These are phyloP conservation scores for Rhabditoides inermis DNA, from an alignment of 2,888 invertebrate species.

Conservation along the genomic window DNA sequence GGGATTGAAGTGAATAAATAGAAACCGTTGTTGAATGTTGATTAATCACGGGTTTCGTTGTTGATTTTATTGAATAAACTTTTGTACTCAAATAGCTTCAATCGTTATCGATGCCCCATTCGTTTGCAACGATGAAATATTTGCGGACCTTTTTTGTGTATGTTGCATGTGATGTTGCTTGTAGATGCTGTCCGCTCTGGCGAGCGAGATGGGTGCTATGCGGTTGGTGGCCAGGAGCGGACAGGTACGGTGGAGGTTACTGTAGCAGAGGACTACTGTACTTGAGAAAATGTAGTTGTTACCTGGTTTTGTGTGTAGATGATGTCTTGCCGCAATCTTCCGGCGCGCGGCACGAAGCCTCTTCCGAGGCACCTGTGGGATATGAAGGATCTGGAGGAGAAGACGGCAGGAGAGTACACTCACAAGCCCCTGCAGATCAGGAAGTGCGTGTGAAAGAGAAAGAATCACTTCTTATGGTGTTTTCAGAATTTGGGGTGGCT, in stretches of 20 bases:
- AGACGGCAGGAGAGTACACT: conserved; percentile 42
- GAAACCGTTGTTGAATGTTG: no score
- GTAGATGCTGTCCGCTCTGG: conserved; percentile 14
- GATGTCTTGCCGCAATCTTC: conserved; percentile 13
- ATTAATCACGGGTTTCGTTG: no score
- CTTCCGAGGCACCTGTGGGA: conserved; percentile 44
- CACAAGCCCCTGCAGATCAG: conserved; percentile 41
- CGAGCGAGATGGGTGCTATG: conserved; percentile 13
- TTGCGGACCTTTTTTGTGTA: no score
- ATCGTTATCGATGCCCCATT: no score
- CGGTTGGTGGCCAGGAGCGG: conserved; percentile 10
- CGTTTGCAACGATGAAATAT: no score
- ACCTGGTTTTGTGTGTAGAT: not conserved
- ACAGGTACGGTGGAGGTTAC: no score
- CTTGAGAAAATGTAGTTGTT: not conserved
- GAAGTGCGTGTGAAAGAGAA: conserved; percentile 8
- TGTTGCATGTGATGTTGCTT: not conserved
- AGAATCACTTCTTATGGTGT: not conserved
- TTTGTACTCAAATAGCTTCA: no score
- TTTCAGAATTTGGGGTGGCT: no score
- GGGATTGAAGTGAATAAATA: no score
- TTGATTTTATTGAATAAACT: no score
- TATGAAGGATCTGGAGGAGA: conserved; percentile 33
- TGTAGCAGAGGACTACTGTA: no score
- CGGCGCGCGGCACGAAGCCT: conserved; percentile 45